A percentile compares a stretch with the other conserved stretches of the same genome.
Conservation (phyloP, 2,888 invertebrate genomes). For the Scaptomyza cyrtandrae region DNA sequence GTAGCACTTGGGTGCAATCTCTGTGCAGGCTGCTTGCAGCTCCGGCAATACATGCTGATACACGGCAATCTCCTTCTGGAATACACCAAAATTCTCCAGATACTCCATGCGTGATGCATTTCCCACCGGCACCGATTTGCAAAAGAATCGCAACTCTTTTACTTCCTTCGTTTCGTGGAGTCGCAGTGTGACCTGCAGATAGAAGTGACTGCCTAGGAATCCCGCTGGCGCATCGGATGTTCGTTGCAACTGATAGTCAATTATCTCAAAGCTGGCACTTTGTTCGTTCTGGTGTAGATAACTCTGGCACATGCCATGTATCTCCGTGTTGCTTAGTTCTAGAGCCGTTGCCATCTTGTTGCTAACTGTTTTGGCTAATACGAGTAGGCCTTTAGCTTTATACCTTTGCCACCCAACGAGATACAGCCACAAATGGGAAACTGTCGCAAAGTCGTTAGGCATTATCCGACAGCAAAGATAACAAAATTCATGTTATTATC, state of each 20-base stretch:
- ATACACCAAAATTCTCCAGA: slow-evolving; percentile 85
- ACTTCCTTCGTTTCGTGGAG: slow-evolving; percentile 35
- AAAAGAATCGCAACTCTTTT: slow-evolving; percentile 85
- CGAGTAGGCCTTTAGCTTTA: slow-evolving; percentile 28
- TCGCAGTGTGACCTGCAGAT: slow-evolving; percentile 71
- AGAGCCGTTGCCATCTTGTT: slow-evolving; percentile 62
- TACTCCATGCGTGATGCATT: slow-evolving; percentile 85
- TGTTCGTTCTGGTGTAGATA: slow-evolving; percentile 59
- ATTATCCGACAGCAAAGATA: slow-evolving; percentile 5
- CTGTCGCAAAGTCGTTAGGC: slow-evolving; percentile 8
- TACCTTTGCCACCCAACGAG: slow-evolving; percentile 18
- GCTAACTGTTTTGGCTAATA: slow-evolving; percentile 38
- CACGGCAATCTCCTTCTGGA: slow-evolving; percentile 85
- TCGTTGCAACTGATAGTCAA: slow-evolving; percentile 68
- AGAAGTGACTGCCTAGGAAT: slow-evolving; percentile 81
- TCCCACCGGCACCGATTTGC: slow-evolving; percentile 87
- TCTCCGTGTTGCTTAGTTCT: slow-evolving; percentile 58
- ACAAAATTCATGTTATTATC: slow-evolving; percentile 6
- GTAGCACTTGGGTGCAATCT: slow-evolving; percentile 83
- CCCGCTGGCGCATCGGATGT: slow-evolving; percentile 79
- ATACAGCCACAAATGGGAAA: neutral
- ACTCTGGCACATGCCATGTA: slow-evolving; percentile 69
- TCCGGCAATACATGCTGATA: slow-evolving; percentile 84
- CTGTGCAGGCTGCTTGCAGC: slow-evolving; percentile 73
- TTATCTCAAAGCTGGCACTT: slow-evolving; percentile 53